Evolutionary conservation across 2,888 invertebrate genomes (phyloP).

Genomic region (Polyploca ridens): DNA sequence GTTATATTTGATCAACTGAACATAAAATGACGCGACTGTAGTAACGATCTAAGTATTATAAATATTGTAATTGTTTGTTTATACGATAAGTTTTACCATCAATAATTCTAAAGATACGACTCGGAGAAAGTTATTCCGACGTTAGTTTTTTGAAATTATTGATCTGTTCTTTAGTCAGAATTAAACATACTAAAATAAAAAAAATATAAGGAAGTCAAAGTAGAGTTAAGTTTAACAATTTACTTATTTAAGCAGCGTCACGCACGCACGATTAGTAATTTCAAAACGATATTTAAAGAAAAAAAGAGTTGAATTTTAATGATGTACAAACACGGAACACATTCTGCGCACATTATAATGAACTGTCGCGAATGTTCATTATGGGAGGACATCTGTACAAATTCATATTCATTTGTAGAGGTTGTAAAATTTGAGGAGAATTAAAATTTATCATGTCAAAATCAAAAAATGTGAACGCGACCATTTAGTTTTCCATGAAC

Average conservation of each 20-base stretch:
- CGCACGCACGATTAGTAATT: neutral
- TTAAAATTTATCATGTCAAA: too few species aligned
- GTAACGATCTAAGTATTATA: neutral
- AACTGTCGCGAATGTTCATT: conserved; percentile 4
- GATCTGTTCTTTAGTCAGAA: neutral
- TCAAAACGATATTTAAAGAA: neutral
- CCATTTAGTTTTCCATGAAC: neutral
- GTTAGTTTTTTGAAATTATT: neutral
- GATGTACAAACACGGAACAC: conserved; percentile 14
- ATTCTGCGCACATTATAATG: neutral
- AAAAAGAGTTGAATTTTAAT: conserved; percentile 6
- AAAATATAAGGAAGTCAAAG: neutral
- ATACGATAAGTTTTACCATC: neutral
- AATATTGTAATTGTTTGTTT: neutral
- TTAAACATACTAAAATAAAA: too few species aligned
- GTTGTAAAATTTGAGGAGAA: neutral
- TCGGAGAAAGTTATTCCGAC: neutral
- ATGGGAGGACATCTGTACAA: conserved; percentile 31
- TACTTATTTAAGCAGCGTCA: neutral
- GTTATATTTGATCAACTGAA: conserved; percentile 10
- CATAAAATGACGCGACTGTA: neutral
- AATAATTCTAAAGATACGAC: neutral
- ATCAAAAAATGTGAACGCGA: neutral
- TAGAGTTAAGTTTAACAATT: too few species aligned
- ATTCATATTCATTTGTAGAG: conserved; percentile 19